These are phyloP conservation scores for Goniozus legneri DNA, from an alignment of 1,140 invertebrate species.

Conservation along the genomic window DNA sequence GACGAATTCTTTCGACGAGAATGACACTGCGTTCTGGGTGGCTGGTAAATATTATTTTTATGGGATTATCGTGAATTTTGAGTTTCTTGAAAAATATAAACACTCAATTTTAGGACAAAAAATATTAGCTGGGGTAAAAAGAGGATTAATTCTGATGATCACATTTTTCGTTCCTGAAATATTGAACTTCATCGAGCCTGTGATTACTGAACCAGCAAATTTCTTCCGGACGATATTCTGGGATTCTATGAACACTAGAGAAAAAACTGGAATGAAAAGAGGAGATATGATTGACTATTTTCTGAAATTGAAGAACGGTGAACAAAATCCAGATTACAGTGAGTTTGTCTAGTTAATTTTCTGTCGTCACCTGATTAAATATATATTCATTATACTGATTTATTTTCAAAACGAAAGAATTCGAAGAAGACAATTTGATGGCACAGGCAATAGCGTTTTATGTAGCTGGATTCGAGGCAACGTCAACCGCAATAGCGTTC, in stretches of 20 bases:
- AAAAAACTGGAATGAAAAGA: slow-evolving; percentile 25
- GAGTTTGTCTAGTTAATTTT: too few relatives aligned
- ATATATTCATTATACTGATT: too few relatives aligned
- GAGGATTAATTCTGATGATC: slow-evolving; percentile 26
- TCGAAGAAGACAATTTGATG: slow-evolving; percentile 35
- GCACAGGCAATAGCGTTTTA: slow-evolving; percentile 44
- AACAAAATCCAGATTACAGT: slow-evolving; percentile 33
- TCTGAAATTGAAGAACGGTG: slow-evolving; percentile 31
- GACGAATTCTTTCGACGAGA: slow-evolving; percentile 38
- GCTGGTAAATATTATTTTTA: slow-evolving; percentile 28
- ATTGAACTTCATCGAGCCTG: slow-evolving; percentile 16
- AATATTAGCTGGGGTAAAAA: slow-evolving; percentile 24
- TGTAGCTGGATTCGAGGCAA: slow-evolving; percentile 59
- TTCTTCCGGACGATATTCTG: slow-evolving; percentile 33
- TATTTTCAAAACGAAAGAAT: too few relatives aligned
- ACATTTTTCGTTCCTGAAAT: slow-evolving; percentile 34
- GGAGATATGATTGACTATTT: slow-evolving; percentile 36
- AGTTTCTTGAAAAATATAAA: slow-evolving; percentile 11
- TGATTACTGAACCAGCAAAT: slow-evolving; percentile 22
- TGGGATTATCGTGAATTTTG: background rate
- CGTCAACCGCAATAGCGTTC: slow-evolving; percentile 50
- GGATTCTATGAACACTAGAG: slow-evolving; percentile 30
- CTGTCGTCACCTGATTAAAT: too few relatives aligned
- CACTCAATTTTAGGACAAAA: slow-evolving; percentile 29
- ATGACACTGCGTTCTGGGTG: slow-evolving; percentile 38